Evolutionary conservation across 2,888 invertebrate species (phyloP).

Genomic region (Macrosoma leucophasiata): DNA sequence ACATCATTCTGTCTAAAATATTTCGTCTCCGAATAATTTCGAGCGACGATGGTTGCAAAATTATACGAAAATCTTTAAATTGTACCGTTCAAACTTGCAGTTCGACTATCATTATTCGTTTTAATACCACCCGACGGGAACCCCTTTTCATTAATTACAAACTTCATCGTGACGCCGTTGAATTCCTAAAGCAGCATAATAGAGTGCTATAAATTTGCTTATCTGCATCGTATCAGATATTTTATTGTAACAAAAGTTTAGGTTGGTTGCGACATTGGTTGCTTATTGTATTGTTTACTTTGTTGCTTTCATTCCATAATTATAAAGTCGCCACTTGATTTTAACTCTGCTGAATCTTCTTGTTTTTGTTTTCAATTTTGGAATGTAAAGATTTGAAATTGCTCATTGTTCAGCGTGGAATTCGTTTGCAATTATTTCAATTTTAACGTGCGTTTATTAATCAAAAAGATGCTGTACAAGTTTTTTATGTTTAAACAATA

Average conservation of each 20-base stretch:
- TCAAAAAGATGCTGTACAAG: too few relatives aligned
- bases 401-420: too few relatives aligned
- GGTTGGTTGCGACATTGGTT: slow-evolving; percentile 22
- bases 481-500: too few relatives aligned
- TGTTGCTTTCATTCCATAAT: too few relatives aligned
- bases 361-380: background rate
- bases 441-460: too few relatives aligned
- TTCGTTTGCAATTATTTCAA: too few relatives aligned
- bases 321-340: too few relatives aligned
- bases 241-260: slow-evolving; percentile 34
- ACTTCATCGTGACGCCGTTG: slow-evolving; percentile 37
- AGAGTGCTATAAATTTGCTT: slow-evolving; percentile 35
- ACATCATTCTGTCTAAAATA: too few relatives aligned
- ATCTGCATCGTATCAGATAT: slow-evolving; percentile 32
- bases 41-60: too few relatives aligned
- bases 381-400: background rate
- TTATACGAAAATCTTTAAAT: slow-evolving; percentile 9
- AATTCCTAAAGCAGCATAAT: slow-evolving; percentile 35
- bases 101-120: slow-evolving; percentile 21
- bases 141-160: slow-evolving; percentile 44
- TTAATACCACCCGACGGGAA: slow-evolving; percentile 23
- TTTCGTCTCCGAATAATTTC: too few relatives aligned
- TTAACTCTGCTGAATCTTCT: background rate
- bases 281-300: slow-evolving; percentile 18
- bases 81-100: slow-evolving; percentile 19